Conservation (phyloP, 2,888 invertebrate genomes). For the Sympetrum striolatum region DNA sequence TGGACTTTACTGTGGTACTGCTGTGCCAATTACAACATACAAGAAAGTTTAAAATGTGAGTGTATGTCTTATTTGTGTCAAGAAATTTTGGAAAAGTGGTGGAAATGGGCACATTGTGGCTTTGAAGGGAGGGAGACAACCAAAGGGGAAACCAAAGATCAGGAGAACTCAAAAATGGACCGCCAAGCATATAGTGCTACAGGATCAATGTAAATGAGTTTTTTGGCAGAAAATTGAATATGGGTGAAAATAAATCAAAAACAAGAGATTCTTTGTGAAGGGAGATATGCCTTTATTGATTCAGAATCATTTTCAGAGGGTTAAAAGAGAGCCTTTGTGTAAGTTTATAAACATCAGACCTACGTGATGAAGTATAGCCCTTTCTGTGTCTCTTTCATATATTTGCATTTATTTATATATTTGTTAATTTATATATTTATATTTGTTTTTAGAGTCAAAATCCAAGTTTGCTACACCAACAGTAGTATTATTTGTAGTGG, state of each 20-base stretch:
- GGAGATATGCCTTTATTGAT: constrained; percentile 36
- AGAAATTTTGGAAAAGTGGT: background rate
- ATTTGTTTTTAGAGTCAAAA: constrained; percentile 39
- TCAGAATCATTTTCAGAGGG: constrained; percentile 7
- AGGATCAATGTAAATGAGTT: no score
- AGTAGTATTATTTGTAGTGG: constrained; percentile 38
- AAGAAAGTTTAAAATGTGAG: constrained; percentile 44
- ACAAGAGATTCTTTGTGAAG: background rate
- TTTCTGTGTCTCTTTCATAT: constrained; percentile 32
- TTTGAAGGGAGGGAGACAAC: background rate
- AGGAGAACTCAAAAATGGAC: background rate
- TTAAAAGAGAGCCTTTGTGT: constrained; percentile 29
- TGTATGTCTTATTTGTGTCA: constrained; percentile 2
- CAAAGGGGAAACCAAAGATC: no score
- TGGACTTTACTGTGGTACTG: constrained; percentile 37
- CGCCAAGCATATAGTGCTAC: no score
- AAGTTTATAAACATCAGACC: constrained; percentile 28
- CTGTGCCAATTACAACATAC: constrained; percentile 43
- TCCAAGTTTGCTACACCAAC: constrained; percentile 39
- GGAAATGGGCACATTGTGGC: background rate
- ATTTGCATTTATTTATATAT: constrained; percentile 26
- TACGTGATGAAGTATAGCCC: constrained; percentile 25
- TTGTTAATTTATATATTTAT: constrained; percentile 28
- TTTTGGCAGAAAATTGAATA: no score
- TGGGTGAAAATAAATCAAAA: no score